Conservation (phyloP, 2,113 vertebrate genomes). For the Oryzias melastigma region DNA sequence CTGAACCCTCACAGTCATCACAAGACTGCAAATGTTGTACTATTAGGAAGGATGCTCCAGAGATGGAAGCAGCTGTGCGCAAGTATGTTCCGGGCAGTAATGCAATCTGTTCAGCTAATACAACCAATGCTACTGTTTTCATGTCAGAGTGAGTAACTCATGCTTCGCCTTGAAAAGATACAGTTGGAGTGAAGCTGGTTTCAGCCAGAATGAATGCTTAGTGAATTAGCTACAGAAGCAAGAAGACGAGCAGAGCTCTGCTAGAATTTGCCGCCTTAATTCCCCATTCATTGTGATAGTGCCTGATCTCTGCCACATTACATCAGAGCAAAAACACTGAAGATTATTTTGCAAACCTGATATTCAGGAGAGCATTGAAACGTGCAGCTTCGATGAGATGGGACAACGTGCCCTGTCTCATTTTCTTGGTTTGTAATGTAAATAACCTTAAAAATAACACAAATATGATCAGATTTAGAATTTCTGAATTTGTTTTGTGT, state of each 20-base stretch:
- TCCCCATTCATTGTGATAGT: slow-evolving; percentile 57
- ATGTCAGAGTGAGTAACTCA: slow-evolving; percentile 47
- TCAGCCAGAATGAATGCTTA: slow-evolving; percentile 16
- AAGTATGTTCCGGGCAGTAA: slow-evolving; percentile 47
- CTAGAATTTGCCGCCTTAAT: slow-evolving; percentile 22
- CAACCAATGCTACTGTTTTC: slow-evolving; percentile 38
- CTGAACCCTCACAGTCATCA: neutral
- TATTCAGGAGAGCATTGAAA: too few relatives aligned
- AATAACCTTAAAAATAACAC: too few relatives aligned
- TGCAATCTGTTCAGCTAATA: slow-evolving; percentile 50
- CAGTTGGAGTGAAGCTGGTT: slow-evolving; percentile 20
- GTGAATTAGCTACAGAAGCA: slow-evolving; percentile 39
- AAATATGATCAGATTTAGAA: too few relatives aligned
- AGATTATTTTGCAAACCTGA: too few relatives aligned
- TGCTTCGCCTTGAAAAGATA: slow-evolving; percentile 25
- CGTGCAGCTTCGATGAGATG: too few relatives aligned
- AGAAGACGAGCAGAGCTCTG: slow-evolving; percentile 32
- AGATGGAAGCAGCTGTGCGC: slow-evolving; percentile 39
- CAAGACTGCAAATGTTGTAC: slow-evolving; percentile 14
- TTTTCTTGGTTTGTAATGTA: too few relatives aligned
- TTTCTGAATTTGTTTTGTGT: too few relatives aligned
- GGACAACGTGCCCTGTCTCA: too few relatives aligned
- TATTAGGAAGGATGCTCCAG: slow-evolving; percentile 16
- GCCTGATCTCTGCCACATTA: slow-evolving; percentile 41
- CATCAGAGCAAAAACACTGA: too few relatives aligned